Evolutionary conservation across 2,888 invertebrate genomes (phyloP).

Genomic region (Eupithecia inturbata): DNA sequence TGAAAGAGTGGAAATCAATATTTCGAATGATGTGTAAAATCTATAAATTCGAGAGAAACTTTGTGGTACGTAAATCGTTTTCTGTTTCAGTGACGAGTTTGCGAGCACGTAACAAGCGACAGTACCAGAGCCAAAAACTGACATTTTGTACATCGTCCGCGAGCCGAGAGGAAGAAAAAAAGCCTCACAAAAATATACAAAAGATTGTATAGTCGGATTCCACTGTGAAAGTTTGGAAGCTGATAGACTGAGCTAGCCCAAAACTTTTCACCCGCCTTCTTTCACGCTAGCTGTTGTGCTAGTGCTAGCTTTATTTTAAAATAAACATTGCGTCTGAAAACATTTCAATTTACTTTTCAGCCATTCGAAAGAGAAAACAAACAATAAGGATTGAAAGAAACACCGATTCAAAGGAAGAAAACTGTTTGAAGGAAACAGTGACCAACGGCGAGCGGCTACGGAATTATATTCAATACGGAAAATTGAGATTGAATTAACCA

Average conservation of each 20-base stretch:
- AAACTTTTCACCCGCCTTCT: neutral
- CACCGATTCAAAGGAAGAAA: neutral
- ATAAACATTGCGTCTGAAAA: neutral
- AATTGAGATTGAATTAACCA: neutral
- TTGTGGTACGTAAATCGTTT: too few species aligned
- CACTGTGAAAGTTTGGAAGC: neutral
- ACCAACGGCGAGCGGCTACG: neutral
- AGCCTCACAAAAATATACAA: too few species aligned
- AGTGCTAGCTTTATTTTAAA: neutral
- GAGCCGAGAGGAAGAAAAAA: too few species aligned
- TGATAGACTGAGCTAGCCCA: neutral
- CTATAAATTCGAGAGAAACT: too few species aligned
- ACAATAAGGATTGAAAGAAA: neutral
- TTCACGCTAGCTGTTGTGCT: neutral
- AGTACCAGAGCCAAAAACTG: too few species aligned
- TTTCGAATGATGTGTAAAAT: too few species aligned
- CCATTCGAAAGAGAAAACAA: conserved; percentile 5
- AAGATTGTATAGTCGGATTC: neutral
- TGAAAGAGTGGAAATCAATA: too few species aligned
- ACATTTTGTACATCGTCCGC: too few species aligned
- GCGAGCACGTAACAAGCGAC: too few species aligned
- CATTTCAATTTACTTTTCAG: neutral
- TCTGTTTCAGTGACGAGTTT: too few species aligned
- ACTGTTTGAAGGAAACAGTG: conserved; percentile 7
- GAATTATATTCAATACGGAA: neutral